A percentile compares a stretch with the other conserved stretches of the same genome.
phyloP scores from a whole-genome alignment of 1,140 invertebrate species.

The Orchestia grillus region DNA sequence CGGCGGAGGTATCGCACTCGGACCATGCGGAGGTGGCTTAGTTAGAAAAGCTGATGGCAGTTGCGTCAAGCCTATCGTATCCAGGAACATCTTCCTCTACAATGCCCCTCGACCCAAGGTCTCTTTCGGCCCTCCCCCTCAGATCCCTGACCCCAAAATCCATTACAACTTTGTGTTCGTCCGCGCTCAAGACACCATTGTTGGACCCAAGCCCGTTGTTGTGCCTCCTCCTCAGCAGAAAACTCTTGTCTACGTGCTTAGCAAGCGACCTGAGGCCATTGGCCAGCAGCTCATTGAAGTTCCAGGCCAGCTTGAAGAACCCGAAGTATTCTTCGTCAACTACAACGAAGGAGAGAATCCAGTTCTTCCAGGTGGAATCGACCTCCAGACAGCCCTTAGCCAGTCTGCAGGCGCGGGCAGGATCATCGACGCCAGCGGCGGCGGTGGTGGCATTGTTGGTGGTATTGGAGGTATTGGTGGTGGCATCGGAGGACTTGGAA shows the following conservation, averaged over 20 bases:
- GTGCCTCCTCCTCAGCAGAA: constrained; percentile 65
- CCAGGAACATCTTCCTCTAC: constrained; percentile 63
- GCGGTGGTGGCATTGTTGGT: constrained; percentile 16
- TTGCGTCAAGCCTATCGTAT: constrained; percentile 61
- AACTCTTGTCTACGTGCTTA: constrained; percentile 66
- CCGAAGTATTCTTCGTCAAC: constrained; percentile 66
- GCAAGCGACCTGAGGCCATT: constrained; percentile 59
- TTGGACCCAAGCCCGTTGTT: constrained; percentile 57
- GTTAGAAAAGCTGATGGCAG: constrained; percentile 63
- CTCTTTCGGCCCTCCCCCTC: constrained; percentile 45
- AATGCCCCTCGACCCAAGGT: constrained; percentile 56
- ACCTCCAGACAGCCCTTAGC: constrained; percentile 63
- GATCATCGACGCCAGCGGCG: constrained; percentile 54
- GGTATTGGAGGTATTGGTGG: background rate
- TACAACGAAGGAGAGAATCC: constrained; percentile 65
- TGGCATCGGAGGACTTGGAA: background rate
- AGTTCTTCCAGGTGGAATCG: constrained; percentile 61
- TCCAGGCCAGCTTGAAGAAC: constrained; percentile 59
- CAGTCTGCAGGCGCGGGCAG: constrained; percentile 58
- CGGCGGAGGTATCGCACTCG: background rate
- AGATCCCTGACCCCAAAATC: constrained; percentile 60
- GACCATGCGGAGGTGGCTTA: constrained; percentile 60
- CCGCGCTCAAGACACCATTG: constrained; percentile 59
- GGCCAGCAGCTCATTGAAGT: constrained; percentile 62
- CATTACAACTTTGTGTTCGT: constrained; percentile 67